Conservation (phyloP, 2,888 invertebrate genomes). For the Macrophya annulata region DNA sequence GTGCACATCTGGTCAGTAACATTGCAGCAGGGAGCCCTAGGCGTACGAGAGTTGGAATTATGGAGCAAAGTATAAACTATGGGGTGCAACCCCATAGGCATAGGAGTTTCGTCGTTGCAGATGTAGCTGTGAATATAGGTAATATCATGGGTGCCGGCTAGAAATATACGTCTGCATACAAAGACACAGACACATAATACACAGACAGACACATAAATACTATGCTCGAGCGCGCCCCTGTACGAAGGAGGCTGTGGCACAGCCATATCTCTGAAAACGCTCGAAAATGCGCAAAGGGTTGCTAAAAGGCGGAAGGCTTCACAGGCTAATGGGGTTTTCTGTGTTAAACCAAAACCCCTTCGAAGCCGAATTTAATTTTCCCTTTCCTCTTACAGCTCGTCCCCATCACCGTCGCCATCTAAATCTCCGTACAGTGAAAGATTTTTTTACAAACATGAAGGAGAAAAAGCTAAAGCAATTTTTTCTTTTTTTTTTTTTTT, state of each 20-base stretch:
- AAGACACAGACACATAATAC: conserved; percentile 32
- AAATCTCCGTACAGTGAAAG: conserved; percentile 17
- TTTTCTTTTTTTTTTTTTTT: background rate
- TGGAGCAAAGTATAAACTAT: conserved; percentile 73
- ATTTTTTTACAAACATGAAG: conserved; percentile 40
- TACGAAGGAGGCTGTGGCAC: conserved; percentile 43
- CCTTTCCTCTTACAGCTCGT: background rate
- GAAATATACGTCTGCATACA: conserved; percentile 56
- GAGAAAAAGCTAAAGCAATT: background rate
- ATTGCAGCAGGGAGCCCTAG: conserved; percentile 66
- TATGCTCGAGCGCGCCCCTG: conserved; percentile 51
- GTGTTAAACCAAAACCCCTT: conserved; percentile 59
- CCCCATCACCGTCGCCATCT: background rate
- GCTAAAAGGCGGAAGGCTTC: conserved; percentile 69
- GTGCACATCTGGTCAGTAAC: conserved; percentile 72
- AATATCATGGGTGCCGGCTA: conserved; percentile 64
- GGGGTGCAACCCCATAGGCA: conserved; percentile 68
- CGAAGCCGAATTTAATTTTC: conserved; percentile 52
- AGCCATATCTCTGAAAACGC: conserved; percentile 60
- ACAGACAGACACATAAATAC: conserved; percentile 58
- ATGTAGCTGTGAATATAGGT: conserved; percentile 61
- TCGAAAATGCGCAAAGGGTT: conserved; percentile 70
- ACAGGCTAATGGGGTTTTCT: conserved; percentile 68
- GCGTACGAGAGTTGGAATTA: conserved; percentile 67
- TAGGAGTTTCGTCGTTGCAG: conserved; percentile 57